Evolutionary conservation across 2,888 invertebrate genomes (phyloP).

Genomic region (Athrips mouffetella): DNA sequence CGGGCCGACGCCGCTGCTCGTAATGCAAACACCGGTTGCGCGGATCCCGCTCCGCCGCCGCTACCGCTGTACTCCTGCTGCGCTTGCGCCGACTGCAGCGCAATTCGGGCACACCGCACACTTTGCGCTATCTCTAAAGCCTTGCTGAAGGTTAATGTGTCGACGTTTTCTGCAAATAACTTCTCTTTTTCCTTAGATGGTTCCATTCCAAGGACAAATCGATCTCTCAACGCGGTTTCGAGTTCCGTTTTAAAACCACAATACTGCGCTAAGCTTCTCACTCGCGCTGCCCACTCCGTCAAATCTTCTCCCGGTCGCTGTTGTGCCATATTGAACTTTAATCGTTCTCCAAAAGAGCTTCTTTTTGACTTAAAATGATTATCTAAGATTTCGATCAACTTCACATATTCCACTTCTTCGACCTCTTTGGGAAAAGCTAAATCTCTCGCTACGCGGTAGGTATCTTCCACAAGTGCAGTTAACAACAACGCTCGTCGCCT

Average conservation of each 20-base stretch:
- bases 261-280: slow-evolving; percentile 14
- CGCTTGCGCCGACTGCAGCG: too few relatives aligned
- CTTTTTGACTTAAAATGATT: slow-evolving; percentile 15
- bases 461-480: slow-evolving; percentile 25
- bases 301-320: slow-evolving; percentile 15
- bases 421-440: slow-evolving; percentile 18
- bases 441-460: slow-evolving; percentile 24
- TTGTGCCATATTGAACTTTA: slow-evolving; percentile 18
- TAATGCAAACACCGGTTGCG: not conserved
- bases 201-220: slow-evolving; percentile 22
- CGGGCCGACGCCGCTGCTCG: not conserved
- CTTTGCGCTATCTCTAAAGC: slow-evolving; percentile 20
- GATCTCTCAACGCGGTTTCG: slow-evolving; percentile 18
- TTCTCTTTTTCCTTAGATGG: slow-evolving; percentile 19
- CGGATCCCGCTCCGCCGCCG: too few relatives aligned
- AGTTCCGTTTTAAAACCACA: slow-evolving; percentile 18
- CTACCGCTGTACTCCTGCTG: too few relatives aligned
- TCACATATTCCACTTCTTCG: slow-evolving; percentile 9
- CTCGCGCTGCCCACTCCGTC: slow-evolving; percentile 20
- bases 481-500: slow-evolving; percentile 23
- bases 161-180: slow-evolving; percentile 22
- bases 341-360: slow-evolving; percentile 18
- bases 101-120: slow-evolving; percentile 2
- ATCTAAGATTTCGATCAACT: not conserved
- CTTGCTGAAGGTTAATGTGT: slow-evolving; percentile 19